Base-by-base conservation (phyloP, 1,140 invertebrate genomes). In the Papilio glaucus region DNA sequence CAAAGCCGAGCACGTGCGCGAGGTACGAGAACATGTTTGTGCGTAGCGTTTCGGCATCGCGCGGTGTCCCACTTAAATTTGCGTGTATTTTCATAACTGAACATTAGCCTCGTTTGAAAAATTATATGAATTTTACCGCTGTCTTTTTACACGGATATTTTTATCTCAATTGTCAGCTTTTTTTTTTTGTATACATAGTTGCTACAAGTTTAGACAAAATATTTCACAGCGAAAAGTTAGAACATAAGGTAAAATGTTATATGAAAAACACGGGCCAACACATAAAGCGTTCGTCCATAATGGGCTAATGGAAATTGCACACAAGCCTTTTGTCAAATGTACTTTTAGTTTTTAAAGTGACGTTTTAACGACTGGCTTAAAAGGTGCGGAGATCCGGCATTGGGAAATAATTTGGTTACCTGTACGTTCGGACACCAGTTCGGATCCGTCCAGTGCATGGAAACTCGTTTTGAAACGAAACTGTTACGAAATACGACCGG, bases 401-500 rank as follows among this genome's bases (percentile, higher is more conserved):
- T 78, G 65, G 69, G 69, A 76, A 73, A 74, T 70, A 37, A 57
- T 65, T 60, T 13, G 41, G 26, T 49, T 53, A 69, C 33, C 13
- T 69, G 13, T 62, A 8, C 7, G 13, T 62, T 38, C 29, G 24
- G 26, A n/a, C 42, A 69, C 67, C 7, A 13, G 26, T 53, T 24
- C 42, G 72, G 62, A 71, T 57, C 63, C 29, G 71, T 71, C 29
- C 61, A 72, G 67, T 68, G 74, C 68, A 74, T 65, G 65, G 73
- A 74, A 77, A 77, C 60, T 63, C 53, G 71, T 82, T 76, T 76
- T 65, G 68, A 75, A 77, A 79, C 67, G 49, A 53, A 49, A 45
- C 70, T 62, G 72, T 79, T 79, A 77, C 73, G 77, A 79, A 74
- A 79, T 77, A 21, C 49, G 71, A 74, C 76, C 74, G 70, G 72